Percentiles rank a stretch among this genome's conserved stretches.
Conservation (phyloP, 2,797 vertebrate species). For the Pseudomugil gertrudae region DNA sequence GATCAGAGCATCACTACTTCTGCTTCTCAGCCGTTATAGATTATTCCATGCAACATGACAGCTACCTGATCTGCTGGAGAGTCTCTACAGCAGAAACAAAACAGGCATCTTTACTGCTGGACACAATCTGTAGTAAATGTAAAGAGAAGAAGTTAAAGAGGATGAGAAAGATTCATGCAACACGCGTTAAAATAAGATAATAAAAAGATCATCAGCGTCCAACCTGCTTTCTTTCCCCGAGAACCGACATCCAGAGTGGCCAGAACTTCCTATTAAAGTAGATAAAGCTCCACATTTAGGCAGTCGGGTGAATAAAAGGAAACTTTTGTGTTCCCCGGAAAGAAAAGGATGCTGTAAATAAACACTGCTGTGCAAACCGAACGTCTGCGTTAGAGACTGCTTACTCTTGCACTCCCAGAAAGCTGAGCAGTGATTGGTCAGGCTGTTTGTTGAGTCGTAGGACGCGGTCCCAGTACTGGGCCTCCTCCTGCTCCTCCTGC, state of each 20-base stretch:
- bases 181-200: neutral
- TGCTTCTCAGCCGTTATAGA: neutral
- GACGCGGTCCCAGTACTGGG: slow-evolving; percentile 93
- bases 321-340: neutral
- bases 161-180: neutral
- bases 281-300: slow-evolving; percentile 8
- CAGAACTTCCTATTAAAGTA: slow-evolving; percentile 91
- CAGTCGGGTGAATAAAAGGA: neutral
- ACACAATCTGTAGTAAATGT: slow-evolving; percentile 82
- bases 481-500: slow-evolving; percentile 92
- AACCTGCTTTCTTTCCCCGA: slow-evolving; percentile 92
- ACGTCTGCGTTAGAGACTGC: too few relatives aligned
- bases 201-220: neutral
- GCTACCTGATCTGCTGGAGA: slow-evolving; percentile 96
- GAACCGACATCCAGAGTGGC: slow-evolving; percentile 86
- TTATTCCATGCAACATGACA: neutral
- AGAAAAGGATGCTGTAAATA: neutral
- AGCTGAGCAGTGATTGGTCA: slow-evolving; percentile 89
- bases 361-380: too few relatives aligned
- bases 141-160: slow-evolving; percentile 2
- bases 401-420: slow-evolving; percentile 93
- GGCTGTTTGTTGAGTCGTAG: slow-evolving; percentile 93
- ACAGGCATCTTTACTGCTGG: slow-evolving; percentile 90
- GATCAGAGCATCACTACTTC: neutral
- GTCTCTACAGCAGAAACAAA: slow-evolving; percentile 94